These are phyloP conservation scores for Hirtodrosophila histrioides DNA, from an alignment of 2,888 invertebrate species.

Conservation along the genomic window DNA sequence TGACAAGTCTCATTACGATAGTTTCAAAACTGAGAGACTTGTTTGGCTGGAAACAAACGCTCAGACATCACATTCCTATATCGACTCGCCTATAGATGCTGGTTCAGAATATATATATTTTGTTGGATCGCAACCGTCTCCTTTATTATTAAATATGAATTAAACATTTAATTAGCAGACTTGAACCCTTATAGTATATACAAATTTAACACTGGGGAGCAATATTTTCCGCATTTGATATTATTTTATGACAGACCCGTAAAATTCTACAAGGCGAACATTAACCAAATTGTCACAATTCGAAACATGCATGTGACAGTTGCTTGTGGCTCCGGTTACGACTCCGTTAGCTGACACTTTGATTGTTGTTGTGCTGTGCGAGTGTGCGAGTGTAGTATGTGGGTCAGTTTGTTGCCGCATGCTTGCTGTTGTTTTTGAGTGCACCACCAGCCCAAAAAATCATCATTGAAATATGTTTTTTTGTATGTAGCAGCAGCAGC, in stretches of 20 bases:
- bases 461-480: constrained; percentile 72
- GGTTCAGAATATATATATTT: too few relatives aligned
- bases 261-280: constrained; percentile 52
- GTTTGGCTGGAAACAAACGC: too few relatives aligned
- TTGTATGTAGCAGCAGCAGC: constrained; percentile 27
- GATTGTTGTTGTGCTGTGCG: constrained; percentile 2
- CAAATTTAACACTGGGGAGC: too few relatives aligned
- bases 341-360: constrained; percentile 13
- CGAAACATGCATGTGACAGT: constrained; percentile 66
- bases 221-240: constrained; percentile 15
- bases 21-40: too few relatives aligned
- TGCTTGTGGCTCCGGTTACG: constrained; percentile 47
- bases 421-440: constrained; percentile 49
- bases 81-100: too few relatives aligned
- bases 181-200: too few relatives aligned
- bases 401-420: constrained; percentile 54
- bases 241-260: constrained; percentile 60
- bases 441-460: constrained; percentile 42
- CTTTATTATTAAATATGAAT: too few relatives aligned
- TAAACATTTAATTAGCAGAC: too few relatives aligned
- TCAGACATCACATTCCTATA: too few relatives aligned
- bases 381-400: constrained; percentile 34
- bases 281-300: constrained; percentile 74
- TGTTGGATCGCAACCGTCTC: too few relatives aligned
- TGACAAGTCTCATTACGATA: too few relatives aligned